Base-by-base conservation (phyloP, 2,888 invertebrate genomes). In the Miltochrista miniata region DNA sequence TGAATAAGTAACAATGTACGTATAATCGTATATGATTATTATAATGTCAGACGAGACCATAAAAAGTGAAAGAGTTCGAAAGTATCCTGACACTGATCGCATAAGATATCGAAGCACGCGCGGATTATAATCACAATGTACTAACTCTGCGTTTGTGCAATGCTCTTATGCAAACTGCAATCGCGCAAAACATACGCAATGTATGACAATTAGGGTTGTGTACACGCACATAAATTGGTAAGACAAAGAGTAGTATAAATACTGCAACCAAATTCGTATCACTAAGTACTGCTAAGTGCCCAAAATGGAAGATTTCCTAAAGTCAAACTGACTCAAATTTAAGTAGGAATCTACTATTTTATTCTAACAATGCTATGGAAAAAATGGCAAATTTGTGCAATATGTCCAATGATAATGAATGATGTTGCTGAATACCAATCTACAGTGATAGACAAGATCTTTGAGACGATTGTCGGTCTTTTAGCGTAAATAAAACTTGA, bases 131-230 rank as follows among this genome's bases (percentile, higher is more conserved):
- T 85, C 83, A 75, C 74, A 59, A 56, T 73, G 81, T 74, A 80
- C 81, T 80, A 81, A 78, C 75, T 68, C 65, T 70, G 64, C 65
- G 85, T 85, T 86, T 87, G 84, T 87, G 88, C 86, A 89, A 90
- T 77, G 67, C 64, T 72, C 79, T 82, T 85, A 86, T 83, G 88
- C 86, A 86, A 86, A 83, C 85, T 83, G 85, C 82, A 85, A 83
- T 83, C 80, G 83, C 79, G 83, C 81, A 77, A 74, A 78, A 77
- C 82, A 81, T 79, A 77, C 78, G 76, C 83, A 79, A 79, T 72
- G 74, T 79, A 75, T 76, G 74, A 74, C 70, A 70, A 68, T 61
- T 59, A 60, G 49, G 52, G 55, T 38, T 56, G 43, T 30, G 36
- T 45, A 4, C 14, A 37, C 30, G 13, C 13, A 31, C 15, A 14